These are phyloP conservation scores for Aspidiotus rigidus DNA, from an alignment of 2,888 invertebrate genomes.

Conservation along the genomic window DNA sequence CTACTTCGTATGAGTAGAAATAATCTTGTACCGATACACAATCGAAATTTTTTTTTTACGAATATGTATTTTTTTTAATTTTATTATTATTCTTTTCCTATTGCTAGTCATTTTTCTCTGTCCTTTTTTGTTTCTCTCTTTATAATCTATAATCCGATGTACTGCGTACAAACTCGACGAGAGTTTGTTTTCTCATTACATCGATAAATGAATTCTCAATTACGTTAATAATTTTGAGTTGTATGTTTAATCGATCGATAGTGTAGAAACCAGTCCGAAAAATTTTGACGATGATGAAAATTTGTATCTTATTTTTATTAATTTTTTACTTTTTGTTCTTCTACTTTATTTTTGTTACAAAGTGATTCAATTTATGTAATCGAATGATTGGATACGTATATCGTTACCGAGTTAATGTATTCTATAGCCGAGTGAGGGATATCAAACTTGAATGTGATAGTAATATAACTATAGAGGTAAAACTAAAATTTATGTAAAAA, in stretches of 20 bases:
- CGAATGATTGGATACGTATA: slow-evolving; percentile 1
- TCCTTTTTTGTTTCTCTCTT: slow-evolving; percentile 1
- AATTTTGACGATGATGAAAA: background rate
- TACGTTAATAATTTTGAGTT: background rate
- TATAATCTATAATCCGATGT: background rate
- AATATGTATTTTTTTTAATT: background rate
- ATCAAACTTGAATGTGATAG: slow-evolving; percentile 2
- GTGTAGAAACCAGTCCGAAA: no score
- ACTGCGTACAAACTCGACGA: background rate
- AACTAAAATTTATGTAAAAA: no score
- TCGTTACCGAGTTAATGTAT: slow-evolving; percentile 2
- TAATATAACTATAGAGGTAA: background rate
- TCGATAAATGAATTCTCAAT: background rate
- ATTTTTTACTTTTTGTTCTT: background rate
- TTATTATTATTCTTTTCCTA: background rate
- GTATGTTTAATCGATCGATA: background rate
- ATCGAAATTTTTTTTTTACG: background rate
- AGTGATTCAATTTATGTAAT: background rate
- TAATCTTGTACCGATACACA: slow-evolving; percentile 13
- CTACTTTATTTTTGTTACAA: no score
- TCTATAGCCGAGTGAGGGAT: slow-evolving; percentile 2
- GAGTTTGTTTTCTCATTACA: background rate
- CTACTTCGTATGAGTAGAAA: slow-evolving; percentile 1
- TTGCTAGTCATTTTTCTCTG: slow-evolving; percentile 5
- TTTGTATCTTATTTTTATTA: background rate